Evolutionary conservation across 2,797 vertebrate genomes (phyloP).

Genomic region (Thunnus albacares): DNA sequence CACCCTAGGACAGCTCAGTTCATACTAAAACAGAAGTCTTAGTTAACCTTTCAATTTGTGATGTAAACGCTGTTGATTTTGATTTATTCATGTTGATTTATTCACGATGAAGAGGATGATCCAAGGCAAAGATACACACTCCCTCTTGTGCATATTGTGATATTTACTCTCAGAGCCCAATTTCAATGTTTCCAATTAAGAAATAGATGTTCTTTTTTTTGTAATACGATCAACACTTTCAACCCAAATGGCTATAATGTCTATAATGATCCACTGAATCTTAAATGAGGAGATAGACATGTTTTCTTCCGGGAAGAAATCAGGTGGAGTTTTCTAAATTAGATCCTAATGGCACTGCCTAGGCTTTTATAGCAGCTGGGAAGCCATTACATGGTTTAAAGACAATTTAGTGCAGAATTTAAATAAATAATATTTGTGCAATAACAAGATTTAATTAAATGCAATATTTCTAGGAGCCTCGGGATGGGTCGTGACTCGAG

Average conservation of each 20-base stretch:
- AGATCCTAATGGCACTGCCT: conserved; percentile 34
- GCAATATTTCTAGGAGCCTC: conserved; percentile 53
- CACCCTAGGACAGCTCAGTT: neutral
- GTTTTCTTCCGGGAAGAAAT: conserved; percentile 26
- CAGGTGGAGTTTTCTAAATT: conserved; percentile 31
- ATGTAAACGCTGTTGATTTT: neutral
- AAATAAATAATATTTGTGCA: conserved; percentile 58
- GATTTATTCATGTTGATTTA: conserved; percentile 7
- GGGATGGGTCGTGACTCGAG: conserved; percentile 10
- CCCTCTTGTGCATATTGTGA: neutral
- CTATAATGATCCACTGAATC: conserved; percentile 11
- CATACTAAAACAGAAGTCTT: neutral
- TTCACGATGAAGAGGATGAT: neutral
- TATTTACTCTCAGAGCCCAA: neutral
- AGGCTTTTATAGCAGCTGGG: conserved; percentile 46
- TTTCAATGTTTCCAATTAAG: conserved; percentile 26
- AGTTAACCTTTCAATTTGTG: neutral
- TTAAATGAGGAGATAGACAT: conserved; percentile 9
- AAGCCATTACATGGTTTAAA: conserved; percentile 60
- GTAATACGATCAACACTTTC: neutral
- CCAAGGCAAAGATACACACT: neutral
- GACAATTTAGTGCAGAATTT: conserved; percentile 61
- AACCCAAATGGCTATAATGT: conserved; percentile 7
- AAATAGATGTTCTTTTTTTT: neutral
- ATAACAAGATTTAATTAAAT: conserved; percentile 60